Evolutionary conservation across 2,113 vertebrate species (phyloP), one percentile per base, ranked within the genome.

Genomic region (Equus quagga): DNA sequence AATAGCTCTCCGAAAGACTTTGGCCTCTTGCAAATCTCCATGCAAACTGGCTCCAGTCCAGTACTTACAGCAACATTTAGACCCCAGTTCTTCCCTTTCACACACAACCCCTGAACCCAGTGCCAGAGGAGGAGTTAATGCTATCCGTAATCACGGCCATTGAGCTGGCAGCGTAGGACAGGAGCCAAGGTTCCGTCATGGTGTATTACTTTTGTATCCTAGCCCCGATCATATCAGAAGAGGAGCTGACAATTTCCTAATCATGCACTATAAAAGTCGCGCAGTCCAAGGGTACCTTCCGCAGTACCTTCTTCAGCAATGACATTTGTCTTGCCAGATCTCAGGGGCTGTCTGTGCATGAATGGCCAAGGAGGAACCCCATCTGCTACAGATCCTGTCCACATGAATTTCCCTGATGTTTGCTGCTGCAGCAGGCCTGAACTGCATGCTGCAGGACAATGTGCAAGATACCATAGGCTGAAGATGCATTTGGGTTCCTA

Each of bases 71-170:
- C 18, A 79, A 44, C 36, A 0, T 46, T 65, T 17, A 23, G 17
- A 64, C 1, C 3, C 24, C 11, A 62, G 0, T 58, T 84, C 36
- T 49, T 73, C 36, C 15, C 18, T 58, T 7, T 60, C 1, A 64
- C 12, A 6, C 7, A 26, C 17, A 54, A 12, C 4, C 9, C 6
- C 10, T 44, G 18, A 5, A 69, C 0, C 0, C 3, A 84, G 26
- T 11, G 17, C 28, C 26, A 73, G 36, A 75, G 17, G 15, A 58
- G 11, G 36, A 91, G 12, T 12, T 65, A 69, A 23, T 1, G 3
- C 26, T 78, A 18, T 18, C 58, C 2, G 26, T 23, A 80, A 69
- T 12, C 36, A 85, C 0, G 72, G 79, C 1, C 36, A 28, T 0
- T 8, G 54, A 94, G 2, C 17, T 84, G 65, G 36, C 15, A 79